phyloP scores from a whole-genome alignment of 2,113 vertebrate species.

The Mastomys natalensis region DNA sequence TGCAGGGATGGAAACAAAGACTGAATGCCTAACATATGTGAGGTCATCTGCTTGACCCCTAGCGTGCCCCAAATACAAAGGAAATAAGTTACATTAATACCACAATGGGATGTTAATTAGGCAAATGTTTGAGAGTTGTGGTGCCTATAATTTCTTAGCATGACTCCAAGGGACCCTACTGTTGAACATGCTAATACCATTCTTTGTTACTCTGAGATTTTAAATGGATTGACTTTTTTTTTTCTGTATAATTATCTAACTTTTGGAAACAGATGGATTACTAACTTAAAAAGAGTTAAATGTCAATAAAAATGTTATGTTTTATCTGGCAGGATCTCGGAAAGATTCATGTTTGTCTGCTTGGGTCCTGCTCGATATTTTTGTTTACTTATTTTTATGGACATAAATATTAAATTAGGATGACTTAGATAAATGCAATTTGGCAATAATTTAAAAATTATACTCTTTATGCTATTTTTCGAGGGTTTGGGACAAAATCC shows the following conservation, averaged over 20 bases:
- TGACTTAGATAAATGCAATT: neutral
- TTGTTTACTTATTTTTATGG: neutral
- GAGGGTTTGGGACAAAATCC: neutral
- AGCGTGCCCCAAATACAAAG: neutral
- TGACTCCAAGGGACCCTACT: neutral
- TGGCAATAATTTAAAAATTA: neutral
- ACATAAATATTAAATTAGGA: neutral
- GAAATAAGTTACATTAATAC: neutral
- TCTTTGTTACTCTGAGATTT: neutral
- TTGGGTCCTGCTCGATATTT: neutral
- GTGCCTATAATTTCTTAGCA: neutral
- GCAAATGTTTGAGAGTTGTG: neutral
- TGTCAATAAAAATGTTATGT: neutral
- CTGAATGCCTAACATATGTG: neutral
- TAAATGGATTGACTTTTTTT: neutral
- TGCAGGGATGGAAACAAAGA: neutral
- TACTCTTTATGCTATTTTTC: neutral
- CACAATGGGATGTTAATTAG: neutral
- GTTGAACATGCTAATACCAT: neutral
- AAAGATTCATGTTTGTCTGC: neutral
- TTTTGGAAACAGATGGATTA: neutral
- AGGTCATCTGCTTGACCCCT: neutral
- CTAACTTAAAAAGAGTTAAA: slow-evolving; percentile 16
- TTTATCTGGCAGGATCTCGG: neutral
- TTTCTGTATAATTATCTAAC: neutral